Evolutionary conservation across 2,888 invertebrate genomes (phyloP).

Genomic region (Cloeon dipterum): DNA sequence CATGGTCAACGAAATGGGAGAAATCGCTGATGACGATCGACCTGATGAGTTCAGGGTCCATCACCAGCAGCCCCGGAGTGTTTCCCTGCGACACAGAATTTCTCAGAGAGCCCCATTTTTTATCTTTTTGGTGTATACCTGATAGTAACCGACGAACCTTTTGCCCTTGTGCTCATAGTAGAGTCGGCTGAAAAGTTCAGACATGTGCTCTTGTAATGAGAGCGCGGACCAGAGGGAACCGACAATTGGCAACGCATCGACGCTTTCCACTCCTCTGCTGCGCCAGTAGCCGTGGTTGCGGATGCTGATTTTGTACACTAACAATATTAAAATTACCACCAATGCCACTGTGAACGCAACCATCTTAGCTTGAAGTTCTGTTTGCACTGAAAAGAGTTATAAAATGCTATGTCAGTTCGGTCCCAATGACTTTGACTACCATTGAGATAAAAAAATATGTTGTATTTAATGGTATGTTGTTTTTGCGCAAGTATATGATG

Average conservation of each 20-base stretch:
- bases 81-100: background rate
- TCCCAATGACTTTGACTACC: no score
- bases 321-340: no score
- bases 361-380: no score
- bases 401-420: no score
- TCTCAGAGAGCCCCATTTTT: background rate
- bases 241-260: background rate
- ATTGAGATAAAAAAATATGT: no score
- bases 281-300: background rate
- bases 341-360: no score
- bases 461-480: no score
- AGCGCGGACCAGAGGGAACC: background rate
- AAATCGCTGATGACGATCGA: constrained; percentile 5
- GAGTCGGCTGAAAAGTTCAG: background rate
- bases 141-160: background rate
- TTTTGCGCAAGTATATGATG: no score
- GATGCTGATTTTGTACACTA: background rate
- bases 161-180: background rate
- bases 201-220: background rate
- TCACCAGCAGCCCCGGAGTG: background rate
- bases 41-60: background rate
- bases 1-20: constrained; percentile 6
- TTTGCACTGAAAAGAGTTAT: no score
- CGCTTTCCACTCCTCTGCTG: background rate
- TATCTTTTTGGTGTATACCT: background rate